Evolutionary conservation across 2,113 vertebrate species (phyloP).

Genomic region (Anas platyrhynchos): DNA sequence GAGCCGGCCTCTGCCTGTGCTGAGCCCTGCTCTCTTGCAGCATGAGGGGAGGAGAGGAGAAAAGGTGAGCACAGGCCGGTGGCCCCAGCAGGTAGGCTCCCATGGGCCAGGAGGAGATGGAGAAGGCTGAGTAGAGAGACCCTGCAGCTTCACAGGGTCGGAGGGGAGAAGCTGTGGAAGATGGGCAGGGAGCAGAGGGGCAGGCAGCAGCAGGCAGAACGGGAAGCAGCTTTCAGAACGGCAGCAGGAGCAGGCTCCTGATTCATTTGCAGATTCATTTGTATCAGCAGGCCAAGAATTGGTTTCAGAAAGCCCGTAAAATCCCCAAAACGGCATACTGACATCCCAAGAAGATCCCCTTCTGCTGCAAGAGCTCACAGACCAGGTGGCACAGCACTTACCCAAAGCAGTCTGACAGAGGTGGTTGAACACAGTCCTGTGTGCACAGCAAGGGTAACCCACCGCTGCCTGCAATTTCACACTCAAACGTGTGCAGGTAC

Average conservation of each 20-base stretch:
- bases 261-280: background rate
- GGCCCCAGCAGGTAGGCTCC: background rate
- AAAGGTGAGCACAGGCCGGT: background rate
- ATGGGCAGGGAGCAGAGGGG: background rate
- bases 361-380: background rate
- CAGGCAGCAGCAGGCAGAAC: background rate
- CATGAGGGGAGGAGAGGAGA: background rate
- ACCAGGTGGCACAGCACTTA: accelerated
- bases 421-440: accelerated
- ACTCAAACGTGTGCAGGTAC: accelerated
- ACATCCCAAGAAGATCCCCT: background rate
- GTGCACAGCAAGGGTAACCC: background rate
- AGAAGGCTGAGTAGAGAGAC: background rate
- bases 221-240: background rate
- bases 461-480: accelerated
- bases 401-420: background rate
- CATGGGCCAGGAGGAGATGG: background rate
- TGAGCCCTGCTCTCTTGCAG: background rate
- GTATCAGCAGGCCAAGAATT: background rate
- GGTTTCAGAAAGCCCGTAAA: accelerated
- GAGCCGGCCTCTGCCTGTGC: background rate
- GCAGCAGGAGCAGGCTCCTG: background rate
- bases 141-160: background rate
- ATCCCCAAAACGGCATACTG: background rate
- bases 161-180: no score